A percentile compares a stretch with the other conserved stretches of the same genome.
phyloP scores from a whole-genome alignment of 2,113 vertebrate species.

The Oplegnathus fasciatus region DNA sequence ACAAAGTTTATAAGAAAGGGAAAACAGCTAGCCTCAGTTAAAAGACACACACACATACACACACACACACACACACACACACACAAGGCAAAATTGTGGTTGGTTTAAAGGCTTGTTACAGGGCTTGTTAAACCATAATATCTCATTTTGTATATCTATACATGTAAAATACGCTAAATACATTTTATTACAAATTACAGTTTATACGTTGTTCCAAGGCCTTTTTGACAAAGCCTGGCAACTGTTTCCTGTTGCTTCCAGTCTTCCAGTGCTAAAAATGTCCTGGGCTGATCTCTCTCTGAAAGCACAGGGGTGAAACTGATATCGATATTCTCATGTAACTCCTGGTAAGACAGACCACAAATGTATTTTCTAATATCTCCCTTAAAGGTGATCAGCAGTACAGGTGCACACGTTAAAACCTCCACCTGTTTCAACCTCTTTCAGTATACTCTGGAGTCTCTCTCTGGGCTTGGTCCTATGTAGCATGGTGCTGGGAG shows the following conservation, averaged over 20 bases:
- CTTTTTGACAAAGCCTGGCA: background rate
- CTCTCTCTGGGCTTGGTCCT: slow-evolving; percentile 38
- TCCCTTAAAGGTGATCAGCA: slow-evolving; percentile 12
- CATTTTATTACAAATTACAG: too few relatives aligned
- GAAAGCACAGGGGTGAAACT: background rate
- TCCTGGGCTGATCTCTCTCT: background rate
- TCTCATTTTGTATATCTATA: background rate
- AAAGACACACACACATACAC: background rate
- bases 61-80: too few relatives aligned
- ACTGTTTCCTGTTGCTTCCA: background rate
- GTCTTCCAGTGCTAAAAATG: background rate
- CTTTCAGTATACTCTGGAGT: slow-evolving; percentile 8
- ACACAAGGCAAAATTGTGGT: background rate
- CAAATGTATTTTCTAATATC: background rate
- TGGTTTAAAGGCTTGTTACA: background rate
- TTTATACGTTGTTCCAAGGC: background rate
- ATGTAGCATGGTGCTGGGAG: slow-evolving; percentile 37
- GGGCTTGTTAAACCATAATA: background rate
- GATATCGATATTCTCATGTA: background rate
- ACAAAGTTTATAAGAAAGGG: background rate
- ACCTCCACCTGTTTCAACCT: slow-evolving; percentile 17
- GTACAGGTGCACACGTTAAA: slow-evolving; percentile 21
- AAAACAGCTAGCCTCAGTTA: background rate
- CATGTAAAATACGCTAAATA: background rate
- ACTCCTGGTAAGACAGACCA: background rate